Conservation (phyloP, 2,113 vertebrate genomes). For the Seriola dumerili region DNA sequence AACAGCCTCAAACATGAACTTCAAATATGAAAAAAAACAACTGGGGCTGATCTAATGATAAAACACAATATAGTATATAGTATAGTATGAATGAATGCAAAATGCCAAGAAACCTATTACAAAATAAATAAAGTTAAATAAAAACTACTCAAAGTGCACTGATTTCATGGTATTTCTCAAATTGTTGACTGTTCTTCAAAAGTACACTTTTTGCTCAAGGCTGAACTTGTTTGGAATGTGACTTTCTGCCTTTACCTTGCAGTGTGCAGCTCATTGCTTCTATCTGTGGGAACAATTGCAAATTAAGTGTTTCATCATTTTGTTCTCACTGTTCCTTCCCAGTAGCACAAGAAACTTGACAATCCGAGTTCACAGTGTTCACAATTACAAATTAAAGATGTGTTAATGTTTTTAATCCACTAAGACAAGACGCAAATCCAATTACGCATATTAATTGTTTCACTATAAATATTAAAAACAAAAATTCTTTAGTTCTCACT, state of each 20-base stretch:
- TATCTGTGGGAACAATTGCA: constrained; percentile 56
- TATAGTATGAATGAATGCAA: no score
- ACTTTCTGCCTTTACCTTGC: not conserved
- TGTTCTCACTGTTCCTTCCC: constrained; percentile 17
- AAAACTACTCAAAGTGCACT: not conserved
- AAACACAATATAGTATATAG: no score
- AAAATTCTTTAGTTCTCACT: constrained; percentile 17
- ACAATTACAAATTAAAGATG: constrained; percentile 26
- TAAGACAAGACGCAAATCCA: constrained; percentile 1
- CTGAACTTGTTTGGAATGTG: constrained; percentile 30
- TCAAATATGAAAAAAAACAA: no score
- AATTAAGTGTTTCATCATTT: constrained; percentile 55
- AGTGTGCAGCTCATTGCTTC: constrained; percentile 52
- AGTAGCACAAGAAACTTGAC: not conserved
- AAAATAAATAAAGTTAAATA: not conserved
- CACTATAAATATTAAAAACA: constrained; percentile 35
- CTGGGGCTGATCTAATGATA: no score
- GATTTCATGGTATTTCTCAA: not conserved
- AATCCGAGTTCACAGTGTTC: constrained; percentile 13
- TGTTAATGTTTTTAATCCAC: constrained; percentile 17
- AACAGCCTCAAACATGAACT: no score
- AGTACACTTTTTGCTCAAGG: constrained; percentile 8
- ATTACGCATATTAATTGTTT: constrained; percentile 33
- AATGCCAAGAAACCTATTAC: no score
- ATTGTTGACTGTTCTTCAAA: constrained; percentile 4